phyloP scores from a whole-genome alignment of 2,888 invertebrate genomes.

The Pheosia gnoma region DNA sequence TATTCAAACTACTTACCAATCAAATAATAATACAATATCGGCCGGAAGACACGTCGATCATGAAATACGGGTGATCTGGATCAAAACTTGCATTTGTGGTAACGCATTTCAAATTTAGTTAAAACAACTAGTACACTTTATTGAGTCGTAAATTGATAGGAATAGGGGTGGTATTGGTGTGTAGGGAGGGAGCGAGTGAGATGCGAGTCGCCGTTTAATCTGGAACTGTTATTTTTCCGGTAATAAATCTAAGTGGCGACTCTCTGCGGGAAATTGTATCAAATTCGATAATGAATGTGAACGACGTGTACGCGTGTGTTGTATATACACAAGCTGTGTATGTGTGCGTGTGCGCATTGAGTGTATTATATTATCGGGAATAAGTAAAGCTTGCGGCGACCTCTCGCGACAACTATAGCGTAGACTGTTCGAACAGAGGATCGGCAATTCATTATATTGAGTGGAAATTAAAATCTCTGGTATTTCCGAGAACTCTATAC shows the following conservation, averaged over 20 bases:
- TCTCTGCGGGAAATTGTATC: slow-evolving; percentile 76
- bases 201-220: slow-evolving; percentile 61
- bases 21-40: too few species aligned
- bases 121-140: background rate
- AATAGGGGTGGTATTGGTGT: slow-evolving; percentile 28
- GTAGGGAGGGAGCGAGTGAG: slow-evolving; percentile 24
- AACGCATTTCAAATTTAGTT: background rate
- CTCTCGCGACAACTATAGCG: background rate
- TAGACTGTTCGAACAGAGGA: background rate
- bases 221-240: slow-evolving; percentile 73
- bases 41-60: background rate
- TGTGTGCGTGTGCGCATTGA: slow-evolving; percentile 19
- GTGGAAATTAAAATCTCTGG: background rate
- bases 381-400: background rate
- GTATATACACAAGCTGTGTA: too few species aligned
- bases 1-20: too few species aligned
- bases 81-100: background rate
- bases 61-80: background rate
- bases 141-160: slow-evolving; percentile 17
- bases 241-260: slow-evolving; percentile 75
- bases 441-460: slow-evolving; percentile 6
- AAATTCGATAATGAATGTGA: slow-evolving; percentile 68
- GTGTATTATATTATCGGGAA: background rate
- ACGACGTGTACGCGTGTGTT: slow-evolving; percentile 10
- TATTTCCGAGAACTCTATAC: too few species aligned